phyloP scores from a whole-genome alignment of 37 sponge, comb jelly and placozoan species.

The Beroe ovata region DNA sequence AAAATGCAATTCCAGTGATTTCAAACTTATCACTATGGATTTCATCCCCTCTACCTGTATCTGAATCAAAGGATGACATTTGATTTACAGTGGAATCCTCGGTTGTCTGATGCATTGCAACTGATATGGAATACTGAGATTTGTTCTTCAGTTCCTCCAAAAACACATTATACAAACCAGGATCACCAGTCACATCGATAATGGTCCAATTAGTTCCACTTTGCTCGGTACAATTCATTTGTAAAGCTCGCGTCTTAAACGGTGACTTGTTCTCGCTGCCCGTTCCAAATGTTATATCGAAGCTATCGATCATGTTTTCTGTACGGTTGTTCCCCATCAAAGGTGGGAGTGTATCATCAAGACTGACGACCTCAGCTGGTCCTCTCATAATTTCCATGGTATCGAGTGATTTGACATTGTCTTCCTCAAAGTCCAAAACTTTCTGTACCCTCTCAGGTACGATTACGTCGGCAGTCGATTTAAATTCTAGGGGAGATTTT shows the following conservation, averaged over 20 bases:
- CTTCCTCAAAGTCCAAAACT: not conserved
- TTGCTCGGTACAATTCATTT: conserved; percentile 3
- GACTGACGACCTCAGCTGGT: conserved; percentile 2
- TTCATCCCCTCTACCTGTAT: conserved; percentile 45
- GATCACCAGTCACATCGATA: conserved; percentile 80
- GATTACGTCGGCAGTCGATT: not conserved
- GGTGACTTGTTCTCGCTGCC: not conserved
- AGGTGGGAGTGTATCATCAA: conserved; percentile 30
- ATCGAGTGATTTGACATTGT: not conserved
- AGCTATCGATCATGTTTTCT: not conserved
- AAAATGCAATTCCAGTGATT: conserved; percentile 80
- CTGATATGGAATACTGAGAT: conserved; percentile 71
- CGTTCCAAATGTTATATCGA: not conserved
- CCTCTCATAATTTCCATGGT: conserved; percentile 10
- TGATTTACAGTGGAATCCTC: conserved; percentile 65
- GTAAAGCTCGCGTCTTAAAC: not conserved
- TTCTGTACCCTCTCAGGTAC: not conserved
- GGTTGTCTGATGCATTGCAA: conserved; percentile 69
- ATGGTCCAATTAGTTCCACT: conserved; percentile 71
- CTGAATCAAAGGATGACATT: not conserved
- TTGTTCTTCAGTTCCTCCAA: conserved; percentile 78
- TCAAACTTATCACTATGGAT: conserved; percentile 69
- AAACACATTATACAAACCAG: conserved; percentile 74
- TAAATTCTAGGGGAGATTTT: conserved; percentile 26
- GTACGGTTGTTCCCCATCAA: not conserved